Evolutionary conservation across 2,888 invertebrate genomes (phyloP), one percentile per base, ranked within the genome.

Genomic region (Scaptomyza tumidula): DNA sequence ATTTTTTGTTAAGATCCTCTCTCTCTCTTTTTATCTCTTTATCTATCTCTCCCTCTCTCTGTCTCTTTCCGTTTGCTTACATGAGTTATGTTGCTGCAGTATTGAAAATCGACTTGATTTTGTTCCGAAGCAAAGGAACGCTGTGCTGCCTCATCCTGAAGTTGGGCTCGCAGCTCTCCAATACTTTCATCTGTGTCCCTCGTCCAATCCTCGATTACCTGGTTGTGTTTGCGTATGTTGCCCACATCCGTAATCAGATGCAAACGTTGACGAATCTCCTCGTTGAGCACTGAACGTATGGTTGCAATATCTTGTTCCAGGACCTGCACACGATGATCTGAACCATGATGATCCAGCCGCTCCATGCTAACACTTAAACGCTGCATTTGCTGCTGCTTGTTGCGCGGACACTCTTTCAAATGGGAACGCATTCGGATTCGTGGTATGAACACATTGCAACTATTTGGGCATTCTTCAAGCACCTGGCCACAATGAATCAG

Each of bases 401-500:
- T 90, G 78, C 86, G 91, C 19, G 90, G 93, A 63, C 92, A 94
- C 66, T 93, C 93, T 61, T 91, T 91, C 39, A 92, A 80, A 78
- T 96, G 96, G 0, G 93, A 93, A 0, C 93, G 93, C 89, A 94
- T 93, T 72, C 94, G 94, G 61, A 94, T 94, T 74, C 96, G 93
- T 66, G 95, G 94, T 29, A 96, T 93, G 92, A 95, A 96, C 3
- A 94, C 94, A 0, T 95, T 95, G 78, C 96, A 96, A 50, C 94
- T 93, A 78, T 95, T 93, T 0, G 94, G 94, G 59, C 96, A 96
- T 86, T 95, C 94, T 86, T 95, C 95, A 78, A 96, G 90, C 10
- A 96, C 95, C 65, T 95, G 95, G 13, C 95, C 95, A 72, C 96
- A 96, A 76, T 94, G 94, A 64, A 94, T 94, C 65, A 95, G 90